Conservation (phyloP, 2,888 invertebrate genomes). For the Epinotia demarniana region DNA sequence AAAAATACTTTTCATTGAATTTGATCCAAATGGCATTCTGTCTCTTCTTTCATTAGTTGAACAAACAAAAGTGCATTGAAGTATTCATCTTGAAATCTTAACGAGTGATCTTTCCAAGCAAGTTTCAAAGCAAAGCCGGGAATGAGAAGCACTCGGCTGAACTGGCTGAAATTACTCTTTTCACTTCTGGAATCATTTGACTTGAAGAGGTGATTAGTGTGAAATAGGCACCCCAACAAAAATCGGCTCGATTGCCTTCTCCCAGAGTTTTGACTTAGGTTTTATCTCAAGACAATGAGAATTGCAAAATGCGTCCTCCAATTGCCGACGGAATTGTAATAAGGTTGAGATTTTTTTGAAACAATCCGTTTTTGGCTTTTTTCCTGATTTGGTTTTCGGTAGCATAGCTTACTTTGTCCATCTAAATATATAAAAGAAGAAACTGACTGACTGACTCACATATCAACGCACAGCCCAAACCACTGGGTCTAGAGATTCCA, state of each 20-base stretch:
- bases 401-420: background rate
- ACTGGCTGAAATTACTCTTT: slow-evolving; percentile 50
- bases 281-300: slow-evolving; percentile 17
- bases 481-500: no score
- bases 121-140: slow-evolving; percentile 49
- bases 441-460: no score
- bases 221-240: slow-evolving; percentile 46
- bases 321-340: slow-evolving; percentile 16
- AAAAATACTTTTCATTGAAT: slow-evolving; percentile 30
- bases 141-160: slow-evolving; percentile 50
- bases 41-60: slow-evolving; percentile 46
- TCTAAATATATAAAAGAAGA: no score
- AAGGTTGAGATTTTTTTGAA: slow-evolving; percentile 7
- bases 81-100: slow-evolving; percentile 46
- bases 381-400: background rate
- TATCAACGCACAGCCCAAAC: no score
- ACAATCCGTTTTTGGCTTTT: background rate
- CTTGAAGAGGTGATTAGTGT: slow-evolving; percentile 46
- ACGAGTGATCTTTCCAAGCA: slow-evolving; percentile 47
- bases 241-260: slow-evolving; percentile 27
- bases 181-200: slow-evolving; percentile 46
- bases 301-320: slow-evolving; percentile 11
- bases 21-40: slow-evolving; percentile 39
- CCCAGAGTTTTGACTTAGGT: slow-evolving; percentile 11
- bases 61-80: slow-evolving; percentile 44